Evolutionary conservation across 2,888 invertebrate species (phyloP).

Genomic region (Cephus pulcher): DNA sequence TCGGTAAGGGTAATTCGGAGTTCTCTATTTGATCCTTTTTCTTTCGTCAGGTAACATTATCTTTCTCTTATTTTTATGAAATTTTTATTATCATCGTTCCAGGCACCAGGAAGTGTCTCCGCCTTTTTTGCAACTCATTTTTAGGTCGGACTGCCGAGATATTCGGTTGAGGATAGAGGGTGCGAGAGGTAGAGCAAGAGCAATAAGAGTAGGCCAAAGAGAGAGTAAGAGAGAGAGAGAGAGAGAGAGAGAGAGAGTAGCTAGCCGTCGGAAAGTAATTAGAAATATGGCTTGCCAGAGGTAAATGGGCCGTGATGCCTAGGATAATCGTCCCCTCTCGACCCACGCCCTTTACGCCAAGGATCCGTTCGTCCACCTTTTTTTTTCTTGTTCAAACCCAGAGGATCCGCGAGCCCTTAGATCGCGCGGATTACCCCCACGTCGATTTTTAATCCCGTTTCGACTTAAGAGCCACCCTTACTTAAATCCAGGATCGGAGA

Average conservation of each 20-base stretch:
- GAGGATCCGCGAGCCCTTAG: neutral
- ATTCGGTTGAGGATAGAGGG: conserved; percentile 6
- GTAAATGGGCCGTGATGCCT: conserved; percentile 61
- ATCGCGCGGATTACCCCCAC: conserved; percentile 2
- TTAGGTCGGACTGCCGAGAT: neutral
- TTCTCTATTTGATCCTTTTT: conserved; percentile 4
- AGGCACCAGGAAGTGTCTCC: conserved; percentile 10
- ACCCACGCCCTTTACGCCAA: conserved; percentile 14
- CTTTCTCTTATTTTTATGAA: conserved; percentile 11
- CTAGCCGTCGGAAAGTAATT: conserved; percentile 57
- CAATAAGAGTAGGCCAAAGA: neutral
- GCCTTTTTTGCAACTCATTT: conserved; percentile 16
- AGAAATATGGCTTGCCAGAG: conserved; percentile 59
- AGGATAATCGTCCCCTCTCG: conserved; percentile 47
- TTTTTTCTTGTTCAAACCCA: conserved; percentile 24
- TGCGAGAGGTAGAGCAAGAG: conserved; percentile 10
- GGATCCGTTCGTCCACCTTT: conserved; percentile 3
- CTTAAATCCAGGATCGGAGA: neutral
- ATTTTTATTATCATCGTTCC: conserved; percentile 36
- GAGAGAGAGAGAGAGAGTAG: conserved; percentile 30
- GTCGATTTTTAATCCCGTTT: conserved; percentile 9
- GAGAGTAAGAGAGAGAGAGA: conserved; percentile 10
- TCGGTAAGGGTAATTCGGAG: conserved; percentile 12
- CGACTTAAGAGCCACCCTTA: conserved; percentile 4
- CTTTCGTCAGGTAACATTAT: neutral